Evolutionary conservation across 2,888 invertebrate species (phyloP), one percentile per base, ranked within the genome.

Genomic region (Lottia scabra): DNA sequence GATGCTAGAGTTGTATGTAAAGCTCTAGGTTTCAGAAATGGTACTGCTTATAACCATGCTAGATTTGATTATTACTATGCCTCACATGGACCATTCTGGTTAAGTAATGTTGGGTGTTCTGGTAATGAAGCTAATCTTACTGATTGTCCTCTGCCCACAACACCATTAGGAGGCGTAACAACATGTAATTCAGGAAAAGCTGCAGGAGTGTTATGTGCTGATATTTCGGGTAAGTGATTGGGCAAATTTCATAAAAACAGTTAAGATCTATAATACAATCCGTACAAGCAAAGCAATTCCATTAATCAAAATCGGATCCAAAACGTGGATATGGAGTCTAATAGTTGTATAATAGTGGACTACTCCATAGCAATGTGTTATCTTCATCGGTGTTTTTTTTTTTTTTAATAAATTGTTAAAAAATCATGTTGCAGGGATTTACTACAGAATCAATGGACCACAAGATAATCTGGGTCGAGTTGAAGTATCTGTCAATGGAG

Each of bases 401-500:
- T 38, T 38, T 38, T 38, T 10, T 38, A 38, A 38, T 1, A 10
- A 8, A 38, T 38, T 38, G 1, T 10, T 38, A 38, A 30, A 38
- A 10, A 38, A 38, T 38, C 1, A 8, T 38, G 38, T 38, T 38
- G 1, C 75, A 85, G 85, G 82, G 63, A 74, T 83, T 10, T 72
- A 75, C 44, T 83, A 79, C 76, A 79, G 83, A n/a, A 71, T 85
- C n/a, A 83, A 81, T 30, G 75, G 75, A 5, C 68, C 63, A 6
- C 76, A 75, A 6, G 46, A 66, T 6, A 76, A 80, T 63, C 78
- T 79, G 63, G 86, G 86, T 6, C 80, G 85, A 15, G 89, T 94
- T 12, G 94, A 94, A 90, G 92, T 95, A 8, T 93, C 92, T 88
- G 92, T 94, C 92, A 87, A 90, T 75, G 93, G 93, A 0, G 91